Percentiles rank a stretch among this genome's conserved stretches.
phyloP scores from a whole-genome alignment of 1,140 invertebrate species.

The Coenobita brevimanus region DNA sequence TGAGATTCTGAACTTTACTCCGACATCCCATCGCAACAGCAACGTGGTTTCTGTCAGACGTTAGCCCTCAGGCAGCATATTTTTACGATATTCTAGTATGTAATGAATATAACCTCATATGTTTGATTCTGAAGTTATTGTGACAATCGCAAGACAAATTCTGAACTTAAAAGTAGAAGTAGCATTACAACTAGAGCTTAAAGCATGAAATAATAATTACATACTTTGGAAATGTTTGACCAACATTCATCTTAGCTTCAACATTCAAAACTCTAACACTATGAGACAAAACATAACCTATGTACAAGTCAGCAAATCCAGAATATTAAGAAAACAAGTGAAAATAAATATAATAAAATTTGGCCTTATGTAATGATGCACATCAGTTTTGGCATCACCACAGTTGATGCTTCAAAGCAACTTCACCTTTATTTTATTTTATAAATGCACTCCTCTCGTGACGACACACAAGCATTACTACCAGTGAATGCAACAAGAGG shows the following conservation, averaged over 20 bases:
- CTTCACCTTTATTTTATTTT: slow-evolving; percentile 15
- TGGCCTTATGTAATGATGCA: slow-evolving; percentile 65
- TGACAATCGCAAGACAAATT: slow-evolving; percentile 47
- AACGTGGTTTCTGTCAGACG: background rate
- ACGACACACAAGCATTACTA: slow-evolving; percentile 29
- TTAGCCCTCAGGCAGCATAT: no score
- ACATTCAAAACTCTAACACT: slow-evolving; percentile 55
- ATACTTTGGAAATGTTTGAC: slow-evolving; percentile 62
- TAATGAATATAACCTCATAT: slow-evolving; percentile 34
- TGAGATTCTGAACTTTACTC: slow-evolving; percentile 47
- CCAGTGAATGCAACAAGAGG: slow-evolving; percentile 22
- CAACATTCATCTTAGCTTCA: slow-evolving; percentile 60
- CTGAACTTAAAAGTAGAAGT: slow-evolving; percentile 49
- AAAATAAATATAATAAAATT: slow-evolving; percentile 48
- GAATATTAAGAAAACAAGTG: slow-evolving; percentile 54
- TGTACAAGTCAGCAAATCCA: slow-evolving; percentile 53
- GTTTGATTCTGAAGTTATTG: slow-evolving; percentile 22
- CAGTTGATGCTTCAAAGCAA: slow-evolving; percentile 39
- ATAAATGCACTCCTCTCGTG: slow-evolving; percentile 45
- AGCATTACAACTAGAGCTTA: slow-evolving; percentile 65
- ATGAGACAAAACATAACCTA: slow-evolving; percentile 44
- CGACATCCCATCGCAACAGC: slow-evolving; percentile 22
- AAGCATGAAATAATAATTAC: slow-evolving; percentile 65
- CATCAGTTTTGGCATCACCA: slow-evolving; percentile 49
- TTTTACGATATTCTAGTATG: no score